These are phyloP conservation scores for Athene noctua DNA, from an alignment of 2,113 vertebrate species.

Conservation along the genomic window DNA sequence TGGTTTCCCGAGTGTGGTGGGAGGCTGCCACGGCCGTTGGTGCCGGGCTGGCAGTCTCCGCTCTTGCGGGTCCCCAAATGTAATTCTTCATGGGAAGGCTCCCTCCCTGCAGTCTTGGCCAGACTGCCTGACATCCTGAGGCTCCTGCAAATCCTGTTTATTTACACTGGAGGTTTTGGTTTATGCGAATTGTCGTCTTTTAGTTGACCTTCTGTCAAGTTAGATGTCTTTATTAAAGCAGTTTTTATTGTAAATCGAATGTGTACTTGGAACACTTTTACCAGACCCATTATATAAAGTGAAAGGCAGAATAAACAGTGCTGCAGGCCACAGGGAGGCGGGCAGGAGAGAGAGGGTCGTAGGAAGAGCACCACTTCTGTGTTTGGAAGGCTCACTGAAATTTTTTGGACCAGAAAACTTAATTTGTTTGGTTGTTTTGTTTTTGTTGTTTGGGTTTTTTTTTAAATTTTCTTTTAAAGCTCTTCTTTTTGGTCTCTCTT, in stretches of 20 bases:
- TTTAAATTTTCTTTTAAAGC: not conserved
- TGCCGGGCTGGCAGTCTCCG: not conserved
- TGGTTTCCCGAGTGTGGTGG: accelerated
- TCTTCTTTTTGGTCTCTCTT: not conserved
- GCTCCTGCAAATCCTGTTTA: constrained; percentile 52
- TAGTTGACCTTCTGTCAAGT: constrained; percentile 52
- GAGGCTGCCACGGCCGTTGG: not conserved
- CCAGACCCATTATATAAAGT: constrained; percentile 44
- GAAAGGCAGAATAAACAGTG: constrained; percentile 23
- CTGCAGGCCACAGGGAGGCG: not conserved
- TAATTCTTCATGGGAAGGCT: not conserved
- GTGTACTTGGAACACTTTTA: constrained; percentile 35
- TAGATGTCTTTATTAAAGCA: constrained; percentile 57
- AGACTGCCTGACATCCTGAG: constrained; percentile 48
- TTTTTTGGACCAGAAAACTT: not conserved
- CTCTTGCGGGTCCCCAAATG: not conserved
- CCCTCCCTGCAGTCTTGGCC: not conserved
- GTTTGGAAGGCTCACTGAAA: not conserved
- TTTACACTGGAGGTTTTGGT: constrained; percentile 57
- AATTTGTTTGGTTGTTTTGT: not conserved
- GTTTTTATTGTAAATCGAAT: constrained; percentile 64
- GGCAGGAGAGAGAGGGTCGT: not conserved
- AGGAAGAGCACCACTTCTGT: not conserved
- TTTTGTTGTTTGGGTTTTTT: too few relatives aligned
- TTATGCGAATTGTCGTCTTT: constrained; percentile 25